Base-by-base conservation (phyloP, 23 tunicate genomes). In the Halocynthia roretzi region DNA sequence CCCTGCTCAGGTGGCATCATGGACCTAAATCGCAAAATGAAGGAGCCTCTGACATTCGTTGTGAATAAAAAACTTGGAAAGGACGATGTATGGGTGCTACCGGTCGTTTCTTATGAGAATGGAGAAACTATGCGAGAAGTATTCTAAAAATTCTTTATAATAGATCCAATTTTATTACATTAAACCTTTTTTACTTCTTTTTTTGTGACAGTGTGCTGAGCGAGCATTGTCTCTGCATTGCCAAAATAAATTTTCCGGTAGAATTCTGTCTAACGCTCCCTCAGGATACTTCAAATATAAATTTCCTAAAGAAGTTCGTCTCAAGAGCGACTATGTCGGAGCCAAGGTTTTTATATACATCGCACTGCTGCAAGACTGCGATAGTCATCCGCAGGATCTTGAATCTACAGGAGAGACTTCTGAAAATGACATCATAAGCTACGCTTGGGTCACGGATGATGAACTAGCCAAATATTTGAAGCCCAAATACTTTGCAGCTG, bases 51-150 rank as follows among this genome's bases (percentile, higher is more conserved):
- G 8, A 64, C 82, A 7, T 67, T 72, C 18, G 54, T 82, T 50
- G 83, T 76, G n/a, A 81, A 91, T 51, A 81, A 85, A 53, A 83
- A 81, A 53, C 81, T 91, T 49, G 97, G 97, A 54, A 91, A 85
- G 11, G 91, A 91, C 65, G 57, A 53, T 12, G 86, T 91, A n/a
- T 91, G 97, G 97, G 76, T 91, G 80, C 74, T 91, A 10, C 97
- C 97, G 8, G 19, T 51, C 2, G 60, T n/a, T 8, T 80, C 72
- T 2, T 67, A 81, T 84, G 17, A 23, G 10, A 77, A 85, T 18
- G 71, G 61, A 5, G 91, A 91, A 75, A 81, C 87, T 10, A 62
- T 91, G 71, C 76, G 80, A 75, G 74, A 90, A 64, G 96, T 90
- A 76, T 22, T 58, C n/a, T 58, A 58, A 58, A 58, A 58, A 58